Percentiles rank a stretch among this genome's conserved stretches.
phyloP scores from a whole-genome alignment of 2,113 vertebrate genomes.

The Menura novaehollandiae region DNA sequence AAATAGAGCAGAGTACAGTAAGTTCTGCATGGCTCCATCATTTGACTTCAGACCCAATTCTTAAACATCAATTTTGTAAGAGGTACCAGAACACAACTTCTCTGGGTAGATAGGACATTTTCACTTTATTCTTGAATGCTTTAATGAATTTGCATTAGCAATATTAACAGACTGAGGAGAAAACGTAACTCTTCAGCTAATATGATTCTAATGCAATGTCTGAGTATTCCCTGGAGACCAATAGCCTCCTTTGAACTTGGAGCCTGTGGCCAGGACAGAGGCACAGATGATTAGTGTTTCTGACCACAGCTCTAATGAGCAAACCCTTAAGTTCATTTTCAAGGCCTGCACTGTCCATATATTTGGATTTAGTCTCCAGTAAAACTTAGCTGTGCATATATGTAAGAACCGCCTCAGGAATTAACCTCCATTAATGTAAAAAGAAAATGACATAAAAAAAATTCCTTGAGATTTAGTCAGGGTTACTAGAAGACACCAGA shows the following conservation, averaged over 20 bases:
- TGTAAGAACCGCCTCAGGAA: background rate
- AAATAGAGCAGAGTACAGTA: background rate
- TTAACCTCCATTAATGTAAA: background rate
- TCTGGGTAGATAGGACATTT: background rate
- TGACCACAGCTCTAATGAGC: background rate
- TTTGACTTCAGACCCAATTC: background rate
- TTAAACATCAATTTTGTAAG: rapidly evolving
- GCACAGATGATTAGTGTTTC: background rate
- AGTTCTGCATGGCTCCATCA: background rate
- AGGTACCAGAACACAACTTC: background rate
- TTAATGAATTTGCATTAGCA: background rate
- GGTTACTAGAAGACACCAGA: background rate
- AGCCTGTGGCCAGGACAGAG: background rate
- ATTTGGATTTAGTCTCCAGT: background rate
- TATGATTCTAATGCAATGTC: rapidly evolving
- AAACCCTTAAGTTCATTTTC: background rate
- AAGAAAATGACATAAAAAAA: background rate
- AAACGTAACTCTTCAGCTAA: background rate
- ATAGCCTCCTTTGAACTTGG: background rate
- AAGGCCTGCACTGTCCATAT: background rate
- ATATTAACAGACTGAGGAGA: background rate
- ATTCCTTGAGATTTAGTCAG: background rate
- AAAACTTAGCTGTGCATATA: background rate
- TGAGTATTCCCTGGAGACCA: background rate
- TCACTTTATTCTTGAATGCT: background rate